Base-by-base conservation (phyloP, 2,888 invertebrate species). In the Hanleya hanleyi region DNA sequence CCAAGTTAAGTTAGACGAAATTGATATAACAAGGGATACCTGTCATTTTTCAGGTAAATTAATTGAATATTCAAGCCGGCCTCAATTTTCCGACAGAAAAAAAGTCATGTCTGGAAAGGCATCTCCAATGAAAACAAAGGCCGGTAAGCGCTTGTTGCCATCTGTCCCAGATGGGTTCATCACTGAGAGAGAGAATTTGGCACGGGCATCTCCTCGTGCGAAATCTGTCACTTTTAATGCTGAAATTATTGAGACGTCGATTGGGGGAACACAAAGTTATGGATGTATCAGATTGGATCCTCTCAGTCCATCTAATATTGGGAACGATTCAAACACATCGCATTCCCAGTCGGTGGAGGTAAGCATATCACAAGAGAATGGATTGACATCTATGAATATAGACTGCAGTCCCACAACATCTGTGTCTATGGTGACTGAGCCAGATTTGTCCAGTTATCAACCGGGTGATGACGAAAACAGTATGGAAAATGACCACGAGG, bases 211-310 rank as follows among this genome's bases (percentile, higher is more conserved):
- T 66, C 74, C 66, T 12, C 22, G 69, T 15, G 38, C 75, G 22
- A 82, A 76, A 71, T 71, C 80, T 67, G 87, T 87, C 9, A 85
- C 80, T 35, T 88, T 88, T 69, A 86, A 83, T 69, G 64, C 77
- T 51, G 82, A 88, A 62, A 84, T 80, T 57, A 79, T 86, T 22
- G 88, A 88, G 72, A 88, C 86, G n/a, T 87, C 87, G 15, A 84
- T 88, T n/a, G 86, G 87, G 57, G 88, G 88, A 18, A 87, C 87
- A 29, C 81, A 86, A 62, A 83, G 79, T n/a, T 70, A 79, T 15
- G 84, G 83, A 5, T 80, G 74, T 74, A 80, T 87, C 29, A 86
- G 85, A 73, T 71, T 72, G 49, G 83, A 80, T 47, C 78, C 38
- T 22, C 41, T 41, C 4, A 67, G 47, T 22, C 47, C 67, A 3